Conservation (phyloP, 2,797 vertebrate species). For the Gymnodraco acuticeps region DNA sequence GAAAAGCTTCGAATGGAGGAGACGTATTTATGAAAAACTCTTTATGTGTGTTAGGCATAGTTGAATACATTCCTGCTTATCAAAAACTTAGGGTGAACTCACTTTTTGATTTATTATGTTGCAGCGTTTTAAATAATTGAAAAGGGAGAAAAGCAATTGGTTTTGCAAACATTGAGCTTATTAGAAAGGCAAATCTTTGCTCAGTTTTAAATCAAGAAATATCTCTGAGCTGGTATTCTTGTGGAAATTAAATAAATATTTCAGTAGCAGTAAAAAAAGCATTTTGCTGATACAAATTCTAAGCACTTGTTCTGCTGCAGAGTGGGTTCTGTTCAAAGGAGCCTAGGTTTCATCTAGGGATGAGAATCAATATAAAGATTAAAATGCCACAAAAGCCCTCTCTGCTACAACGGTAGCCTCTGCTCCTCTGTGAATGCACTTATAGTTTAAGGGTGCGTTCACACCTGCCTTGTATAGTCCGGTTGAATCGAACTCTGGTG, state of each 20-base stretch:
- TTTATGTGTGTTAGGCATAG: too few species aligned
- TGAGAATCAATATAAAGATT: conserved; percentile 12
- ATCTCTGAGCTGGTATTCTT: conserved; percentile 9
- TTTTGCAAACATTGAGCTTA: conserved; percentile 9
- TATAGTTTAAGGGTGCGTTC: too few species aligned
- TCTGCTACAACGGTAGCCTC: too few species aligned
- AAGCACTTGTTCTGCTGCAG: conserved; percentile 15
- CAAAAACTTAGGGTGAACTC: neutral
- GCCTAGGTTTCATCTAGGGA: conserved; percentile 4
- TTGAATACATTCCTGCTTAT: too few species aligned
- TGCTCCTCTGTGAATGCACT: too few species aligned
- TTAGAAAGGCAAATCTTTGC: neutral
- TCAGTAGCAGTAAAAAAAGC: conserved; percentile 24
- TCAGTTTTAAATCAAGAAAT: too few species aligned
- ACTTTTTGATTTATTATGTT: conserved; percentile 1
- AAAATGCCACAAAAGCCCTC: too few species aligned
- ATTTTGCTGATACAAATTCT: conserved; percentile 26
- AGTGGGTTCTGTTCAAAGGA: conserved; percentile 9
- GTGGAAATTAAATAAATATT: conserved; percentile 36
- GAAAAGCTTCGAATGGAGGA: too few species aligned
- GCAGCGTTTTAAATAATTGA: neutral
- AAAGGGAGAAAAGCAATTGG: conserved; percentile 6
- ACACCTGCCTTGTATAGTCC: too few species aligned
- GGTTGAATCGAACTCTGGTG: too few species aligned
- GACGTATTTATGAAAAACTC: too few species aligned